Conservation (phyloP, 2,888 invertebrate species). For the Melitaea athalia region DNA sequence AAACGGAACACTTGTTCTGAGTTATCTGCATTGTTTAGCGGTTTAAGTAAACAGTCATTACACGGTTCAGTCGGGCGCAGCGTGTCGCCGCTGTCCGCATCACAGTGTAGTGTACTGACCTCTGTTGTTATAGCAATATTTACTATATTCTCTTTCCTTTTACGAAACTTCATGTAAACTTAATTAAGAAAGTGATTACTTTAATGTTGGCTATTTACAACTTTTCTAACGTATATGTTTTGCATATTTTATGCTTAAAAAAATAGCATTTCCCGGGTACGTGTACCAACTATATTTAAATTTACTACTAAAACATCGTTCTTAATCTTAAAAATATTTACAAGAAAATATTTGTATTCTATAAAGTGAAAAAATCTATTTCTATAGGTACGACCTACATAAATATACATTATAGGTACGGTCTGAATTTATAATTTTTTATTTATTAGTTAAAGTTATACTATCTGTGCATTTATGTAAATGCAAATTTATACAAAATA, state of each 20-base stretch:
- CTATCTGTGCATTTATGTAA: conserved; percentile 1
- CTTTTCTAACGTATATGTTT: no score
- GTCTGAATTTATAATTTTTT: no score
- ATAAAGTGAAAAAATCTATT: no score
- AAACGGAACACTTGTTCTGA: conserved; percentile 6
- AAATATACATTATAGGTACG: no score
- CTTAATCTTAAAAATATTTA: no score
- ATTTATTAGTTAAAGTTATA: background rate
- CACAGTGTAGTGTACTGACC: conserved; percentile 36
- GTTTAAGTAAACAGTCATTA: conserved; percentile 52
- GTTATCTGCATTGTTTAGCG: conserved; percentile 18
- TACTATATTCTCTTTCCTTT: background rate
- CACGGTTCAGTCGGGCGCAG: conserved; percentile 49
- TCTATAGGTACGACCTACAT: no score
- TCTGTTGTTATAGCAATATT: conserved; percentile 22
- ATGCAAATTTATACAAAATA: conserved; percentile 26
- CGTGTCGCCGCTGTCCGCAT: conserved; percentile 33
- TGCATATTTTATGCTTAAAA: no score
- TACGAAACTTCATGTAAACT: background rate
- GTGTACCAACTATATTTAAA: no score
- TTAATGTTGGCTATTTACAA: no score
- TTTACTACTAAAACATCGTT: no score
- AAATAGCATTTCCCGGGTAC: no score
- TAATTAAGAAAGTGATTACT: background rate
- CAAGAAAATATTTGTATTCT: no score